Evolutionary conservation across 2,888 invertebrate species (phyloP).

Genomic region (Volucella inanis): DNA sequence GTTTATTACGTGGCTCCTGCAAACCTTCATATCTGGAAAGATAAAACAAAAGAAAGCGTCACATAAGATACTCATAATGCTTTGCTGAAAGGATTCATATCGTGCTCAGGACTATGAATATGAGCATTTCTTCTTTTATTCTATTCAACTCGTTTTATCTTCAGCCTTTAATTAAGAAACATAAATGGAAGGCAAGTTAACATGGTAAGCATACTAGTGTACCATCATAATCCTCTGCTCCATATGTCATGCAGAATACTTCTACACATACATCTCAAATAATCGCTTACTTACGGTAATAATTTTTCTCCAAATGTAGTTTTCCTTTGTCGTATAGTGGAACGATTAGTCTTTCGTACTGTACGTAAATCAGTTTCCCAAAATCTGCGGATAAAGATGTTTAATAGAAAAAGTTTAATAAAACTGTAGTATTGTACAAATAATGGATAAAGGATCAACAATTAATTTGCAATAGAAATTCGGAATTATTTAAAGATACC

Average conservation of each 20-base stretch:
- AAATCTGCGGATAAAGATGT: conserved; percentile 83
- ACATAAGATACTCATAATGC: conserved; percentile 13
- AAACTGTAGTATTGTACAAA: conserved; percentile 5
- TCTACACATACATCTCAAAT: not conserved
- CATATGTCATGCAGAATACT: not conserved
- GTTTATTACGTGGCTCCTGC: conserved; percentile 82
- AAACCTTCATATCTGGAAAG: conserved; percentile 78
- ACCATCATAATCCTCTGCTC: not conserved
- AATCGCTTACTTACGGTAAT: conserved; percentile 77
- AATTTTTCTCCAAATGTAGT: conserved; percentile 77
- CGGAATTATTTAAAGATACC: too few relatives aligned
- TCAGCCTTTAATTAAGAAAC: not conserved
- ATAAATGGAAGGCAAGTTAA: not conserved
- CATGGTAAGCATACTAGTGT: not conserved
- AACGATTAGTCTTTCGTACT: conserved; percentile 88
- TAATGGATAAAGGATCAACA: not conserved
- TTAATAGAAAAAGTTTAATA: conserved; percentile 28
- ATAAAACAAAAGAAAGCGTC: conserved; percentile 14
- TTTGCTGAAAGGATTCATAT: not conserved
- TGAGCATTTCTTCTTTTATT: not conserved
- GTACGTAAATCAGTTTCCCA: conserved; percentile 92
- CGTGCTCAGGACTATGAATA: not conserved
- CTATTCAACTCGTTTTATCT: conserved; percentile 11
- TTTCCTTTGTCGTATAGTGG: conserved; percentile 82
- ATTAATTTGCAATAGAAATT: too few relatives aligned